A percentile compares a stretch with the other conserved stretches of the same genome.
phyloP scores from a whole-genome alignment of 2,797 vertebrate species.

The Gadopsis bispinosus region DNA sequence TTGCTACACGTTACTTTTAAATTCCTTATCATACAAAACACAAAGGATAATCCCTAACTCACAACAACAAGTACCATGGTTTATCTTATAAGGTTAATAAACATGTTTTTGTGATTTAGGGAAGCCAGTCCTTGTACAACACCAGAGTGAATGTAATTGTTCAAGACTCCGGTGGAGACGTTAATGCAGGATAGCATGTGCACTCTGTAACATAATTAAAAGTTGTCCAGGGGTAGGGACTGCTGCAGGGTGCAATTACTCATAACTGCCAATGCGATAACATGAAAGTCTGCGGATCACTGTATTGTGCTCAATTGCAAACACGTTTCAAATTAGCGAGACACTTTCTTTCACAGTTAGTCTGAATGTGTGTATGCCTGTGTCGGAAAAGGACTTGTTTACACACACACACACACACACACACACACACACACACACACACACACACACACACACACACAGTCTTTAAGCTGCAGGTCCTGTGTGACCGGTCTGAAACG shows the following conservation, averaged over 20 bases:
- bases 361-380: background rate
- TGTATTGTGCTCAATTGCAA: slow-evolving; percentile 69
- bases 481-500: background rate
- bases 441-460: background rate
- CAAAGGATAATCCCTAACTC: slow-evolving; percentile 49
- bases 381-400: slow-evolving; percentile 6
- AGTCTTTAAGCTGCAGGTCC: background rate
- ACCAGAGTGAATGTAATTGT: slow-evolving; percentile 57
- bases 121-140: slow-evolving; percentile 43
- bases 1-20: slow-evolving; percentile 46
- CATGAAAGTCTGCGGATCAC: slow-evolving; percentile 71
- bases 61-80: slow-evolving; percentile 50
- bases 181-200: slow-evolving; percentile 74
- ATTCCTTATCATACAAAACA: slow-evolving; percentile 57
- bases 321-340: slow-evolving; percentile 61
- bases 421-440: background rate
- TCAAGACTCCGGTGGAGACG: slow-evolving; percentile 67
- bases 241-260: slow-evolving; percentile 81
- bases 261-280: slow-evolving; percentile 81
- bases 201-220: slow-evolving; percentile 84
- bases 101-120: slow-evolving; percentile 64
- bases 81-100: slow-evolving; percentile 59
- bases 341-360: slow-evolving; percentile 52
- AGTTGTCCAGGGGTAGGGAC: slow-evolving; percentile 75
- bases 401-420: background rate